Conservation (phyloP, 2,888 invertebrate species). For the Pseudococcus longispinus region DNA sequence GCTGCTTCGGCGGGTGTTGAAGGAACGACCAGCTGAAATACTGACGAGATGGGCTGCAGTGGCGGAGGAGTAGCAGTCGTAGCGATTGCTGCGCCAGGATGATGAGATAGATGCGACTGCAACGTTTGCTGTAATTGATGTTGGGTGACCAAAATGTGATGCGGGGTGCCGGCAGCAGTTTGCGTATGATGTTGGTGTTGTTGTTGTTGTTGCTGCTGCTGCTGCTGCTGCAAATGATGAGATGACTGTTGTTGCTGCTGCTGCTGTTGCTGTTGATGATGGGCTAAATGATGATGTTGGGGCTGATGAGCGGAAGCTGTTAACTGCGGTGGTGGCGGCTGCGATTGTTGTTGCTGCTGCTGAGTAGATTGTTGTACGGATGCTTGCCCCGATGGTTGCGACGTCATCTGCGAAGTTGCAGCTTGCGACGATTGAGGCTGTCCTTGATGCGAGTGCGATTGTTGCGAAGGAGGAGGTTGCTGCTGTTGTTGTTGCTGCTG, state of each 20-base stretch:
- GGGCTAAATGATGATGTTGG: slow-evolving; percentile 33
- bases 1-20: slow-evolving; percentile 32
- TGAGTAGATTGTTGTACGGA: background rate
- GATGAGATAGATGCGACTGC: slow-evolving; percentile 50
- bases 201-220: slow-evolving; percentile 47
- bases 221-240: slow-evolving; percentile 35
- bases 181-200: slow-evolving; percentile 49
- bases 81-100: slow-evolving; percentile 6
- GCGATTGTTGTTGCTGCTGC: slow-evolving; percentile 1
- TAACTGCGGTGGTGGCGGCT: slow-evolving; percentile 30
- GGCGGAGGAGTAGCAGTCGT: slow-evolving; percentile 28
- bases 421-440: background rate
- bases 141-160: slow-evolving; percentile 49
- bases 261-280: slow-evolving; percentile 19
- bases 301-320: slow-evolving; percentile 13
- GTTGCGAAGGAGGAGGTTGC: background rate
- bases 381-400: background rate
- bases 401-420: background rate
- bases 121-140: slow-evolving; percentile 50
- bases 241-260: background rate
- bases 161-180: background rate
- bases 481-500: too few relatives aligned
- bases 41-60: slow-evolving; percentile 42
- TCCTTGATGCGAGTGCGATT: slow-evolving; percentile 2
- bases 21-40: slow-evolving; percentile 50